Evolutionary conservation across 2,888 invertebrate genomes (phyloP), one percentile per base, ranked within the genome.

Genomic region (Zhengitettix transpicula): DNA sequence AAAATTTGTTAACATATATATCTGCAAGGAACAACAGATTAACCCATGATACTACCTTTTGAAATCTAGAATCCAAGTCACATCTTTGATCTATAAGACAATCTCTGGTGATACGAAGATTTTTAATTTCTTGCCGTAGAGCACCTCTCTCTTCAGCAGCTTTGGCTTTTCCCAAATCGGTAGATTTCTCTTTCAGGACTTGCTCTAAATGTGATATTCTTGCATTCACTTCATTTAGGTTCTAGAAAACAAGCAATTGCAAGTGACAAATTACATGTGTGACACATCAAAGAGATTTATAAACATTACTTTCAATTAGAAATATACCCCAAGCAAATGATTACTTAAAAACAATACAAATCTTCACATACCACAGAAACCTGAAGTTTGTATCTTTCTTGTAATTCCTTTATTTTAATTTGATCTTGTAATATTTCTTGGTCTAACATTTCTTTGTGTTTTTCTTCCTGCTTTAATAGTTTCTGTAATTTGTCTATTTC

Each of bases 81-180:
- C 84, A 86, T 60, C 87, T 80, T 67, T 88, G 85, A 55, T 88
- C 87, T 57, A 89, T 77, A 51, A 91, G 73, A 67, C 84, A 83
- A 68, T 91, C 89, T 57, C 89, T 79, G 0, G 89, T 88, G 66
- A 83, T 81, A 16, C 91, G 77, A 51, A 92, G 74, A 69, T 88
- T 87, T 65, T 85, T 79, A 55, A 92, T 91, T 75, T 91, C 91
- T 66, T 85, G 84, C 28, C 89, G 77, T 42, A 89, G 68, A 2
- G 81, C 75, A 67, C 85, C 85, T 61, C 83, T 81, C 62, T 77
- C 76, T 61, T 80, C 79, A 5, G 76, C 73, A 61, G 79, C 72
- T 58, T 78, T 78, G 60, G 78, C 75, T 64, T 77, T 81, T 63
- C 82, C 81, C 56, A 84, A 73, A 71, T 83, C 81, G 71, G 81